Conservation (phyloP, 2,113 vertebrate genomes). For the Oreamnos americanus region DNA sequence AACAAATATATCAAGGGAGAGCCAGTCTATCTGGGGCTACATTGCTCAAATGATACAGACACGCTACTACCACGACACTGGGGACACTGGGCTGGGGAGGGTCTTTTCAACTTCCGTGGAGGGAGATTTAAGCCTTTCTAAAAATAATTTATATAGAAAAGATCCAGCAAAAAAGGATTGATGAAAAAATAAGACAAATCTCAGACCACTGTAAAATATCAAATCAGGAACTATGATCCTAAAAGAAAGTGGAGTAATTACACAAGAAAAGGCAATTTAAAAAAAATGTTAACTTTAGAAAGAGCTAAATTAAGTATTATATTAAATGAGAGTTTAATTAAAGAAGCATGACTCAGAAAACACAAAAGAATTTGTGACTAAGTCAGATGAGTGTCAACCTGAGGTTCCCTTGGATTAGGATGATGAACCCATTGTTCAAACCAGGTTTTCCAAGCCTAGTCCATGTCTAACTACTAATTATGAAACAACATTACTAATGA, state of each 20-base stretch:
- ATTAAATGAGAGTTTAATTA: conserved; percentile 49
- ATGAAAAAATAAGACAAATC: not conserved
- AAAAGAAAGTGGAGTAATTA: conserved; percentile 29
- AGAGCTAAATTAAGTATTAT: conserved; percentile 31
- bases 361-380: conserved; percentile 38
- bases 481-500: conserved; percentile 8
- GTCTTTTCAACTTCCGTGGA: not conserved
- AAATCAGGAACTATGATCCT: not conserved
- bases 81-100: not conserved
- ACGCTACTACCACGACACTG: not conserved
- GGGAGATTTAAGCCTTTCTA: not conserved
- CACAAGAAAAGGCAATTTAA: conserved; percentile 2
- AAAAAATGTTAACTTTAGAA: conserved; percentile 20
- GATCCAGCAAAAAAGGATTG: not conserved
- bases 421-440: conserved; percentile 3
- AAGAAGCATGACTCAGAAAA: conserved; percentile 24
- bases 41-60: not conserved
- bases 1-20: not conserved
- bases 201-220: not conserved
- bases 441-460: not conserved
- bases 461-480: conserved; percentile 13
- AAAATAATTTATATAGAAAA: conserved; percentile 22
- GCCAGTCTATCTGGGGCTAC: not conserved
- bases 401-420: conserved; percentile 6
- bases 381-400: not conserved